A percentile compares a stretch with the other conserved stretches of the same genome.
Evolutionary conservation across 2,888 invertebrate genomes (phyloP).

Genomic region (Synergus itoensis): DNA sequence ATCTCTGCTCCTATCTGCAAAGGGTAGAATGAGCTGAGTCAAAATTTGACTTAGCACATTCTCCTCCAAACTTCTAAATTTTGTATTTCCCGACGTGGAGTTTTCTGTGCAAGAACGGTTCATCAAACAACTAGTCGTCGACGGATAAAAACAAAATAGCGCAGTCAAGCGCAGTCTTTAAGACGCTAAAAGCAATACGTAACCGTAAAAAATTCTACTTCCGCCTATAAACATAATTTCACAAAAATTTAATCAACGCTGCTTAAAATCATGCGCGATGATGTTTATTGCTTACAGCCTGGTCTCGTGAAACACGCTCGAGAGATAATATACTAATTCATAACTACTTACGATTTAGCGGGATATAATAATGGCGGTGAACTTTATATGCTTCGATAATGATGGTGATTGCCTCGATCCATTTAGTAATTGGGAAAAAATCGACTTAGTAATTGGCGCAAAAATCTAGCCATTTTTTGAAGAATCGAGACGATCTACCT

Average conservation of each 20-base stretch:
- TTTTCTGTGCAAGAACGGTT: not conserved
- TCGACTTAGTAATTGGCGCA: not conserved
- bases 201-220: conserved; percentile 33
- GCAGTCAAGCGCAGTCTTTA: not conserved
- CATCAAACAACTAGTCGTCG: conserved; percentile 1
- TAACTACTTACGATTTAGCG: conserved; percentile 40
- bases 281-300: conserved; percentile 37
- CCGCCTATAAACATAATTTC: conserved; percentile 25
- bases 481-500: conserved; percentile 8
- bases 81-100: not conserved
- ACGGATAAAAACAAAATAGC: conserved; percentile 25
- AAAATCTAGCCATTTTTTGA: not conserved
- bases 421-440: not conserved
- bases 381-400: not conserved
- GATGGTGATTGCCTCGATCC: conserved; percentile 6
- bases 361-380: conserved; percentile 41
- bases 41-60: not conserved
- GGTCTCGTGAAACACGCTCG: conserved; percentile 22
- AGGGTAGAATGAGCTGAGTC: conserved; percentile 5
- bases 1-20: not conserved
- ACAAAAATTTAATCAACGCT: conserved; percentile 14
- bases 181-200: conserved; percentile 22
- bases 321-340: conserved; percentile 30
- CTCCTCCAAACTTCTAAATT: not conserved
- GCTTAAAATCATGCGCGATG: conserved; percentile 11